phyloP scores from a whole-genome alignment of 2,113 vertebrate species.

The Clupea harengus region DNA sequence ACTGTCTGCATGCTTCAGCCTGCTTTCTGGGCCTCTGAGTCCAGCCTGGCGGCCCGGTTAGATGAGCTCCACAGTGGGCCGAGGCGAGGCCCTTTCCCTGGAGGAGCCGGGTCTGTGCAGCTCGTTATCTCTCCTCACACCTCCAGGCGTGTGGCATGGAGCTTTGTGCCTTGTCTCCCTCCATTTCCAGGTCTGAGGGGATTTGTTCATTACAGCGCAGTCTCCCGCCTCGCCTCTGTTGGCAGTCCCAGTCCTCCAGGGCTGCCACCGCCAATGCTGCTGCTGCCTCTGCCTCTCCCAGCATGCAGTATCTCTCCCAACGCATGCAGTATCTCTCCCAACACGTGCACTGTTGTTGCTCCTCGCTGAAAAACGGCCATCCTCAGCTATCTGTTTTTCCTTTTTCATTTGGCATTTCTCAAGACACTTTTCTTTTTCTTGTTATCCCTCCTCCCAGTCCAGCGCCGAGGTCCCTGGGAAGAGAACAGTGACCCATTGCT shows the following conservation, averaged over 20 bases:
- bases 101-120: neutral
- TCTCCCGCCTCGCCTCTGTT: neutral
- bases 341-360: slow-evolving; percentile 14
- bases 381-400: slow-evolving; percentile 20
- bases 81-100: neutral
- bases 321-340: slow-evolving; percentile 26
- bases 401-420: slow-evolving; percentile 30
- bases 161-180: neutral
- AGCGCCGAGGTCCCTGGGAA: slow-evolving; percentile 22
- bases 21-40: neutral
- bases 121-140: slow-evolving; percentile 1
- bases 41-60: neutral
- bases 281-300: neutral
- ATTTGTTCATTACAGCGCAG: neutral
- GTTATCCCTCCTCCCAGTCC: neutral
- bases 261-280: neutral
- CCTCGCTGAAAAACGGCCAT: neutral
- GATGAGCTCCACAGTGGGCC: neutral
- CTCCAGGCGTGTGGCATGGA: neutral
- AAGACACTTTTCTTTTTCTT: slow-evolving; percentile 29
- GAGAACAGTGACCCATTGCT: slow-evolving; percentile 54
- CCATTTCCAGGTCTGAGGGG: slow-evolving; percentile 15
- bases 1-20: neutral
- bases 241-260: neutral
- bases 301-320: slow-evolving; percentile 26